Percentiles rank a stretch among this genome's conserved stretches.
Conservation (phyloP, 2,797 vertebrate species). For the Staurois parvus region DNA sequence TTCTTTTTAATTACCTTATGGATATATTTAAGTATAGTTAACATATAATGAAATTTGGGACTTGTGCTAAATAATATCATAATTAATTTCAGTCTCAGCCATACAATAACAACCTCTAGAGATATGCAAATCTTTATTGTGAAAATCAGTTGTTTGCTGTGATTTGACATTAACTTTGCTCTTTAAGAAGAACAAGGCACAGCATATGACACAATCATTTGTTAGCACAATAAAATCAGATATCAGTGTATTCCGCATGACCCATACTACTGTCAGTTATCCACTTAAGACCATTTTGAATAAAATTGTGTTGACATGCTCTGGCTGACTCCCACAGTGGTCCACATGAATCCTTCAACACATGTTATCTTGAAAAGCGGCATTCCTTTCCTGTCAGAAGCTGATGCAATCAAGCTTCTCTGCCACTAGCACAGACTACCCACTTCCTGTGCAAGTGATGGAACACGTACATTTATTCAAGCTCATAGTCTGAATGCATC, state of each 20-base stretch:
- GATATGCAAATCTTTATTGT: slow-evolving; percentile 11
- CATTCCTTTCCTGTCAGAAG: slow-evolving; percentile 48
- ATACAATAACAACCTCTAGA: not conserved
- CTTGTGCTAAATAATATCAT: slow-evolving; percentile 19
- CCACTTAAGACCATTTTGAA: slow-evolving; percentile 29
- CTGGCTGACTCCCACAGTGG: slow-evolving; percentile 35
- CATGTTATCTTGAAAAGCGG: slow-evolving; percentile 43
- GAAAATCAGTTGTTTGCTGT: slow-evolving; percentile 8
- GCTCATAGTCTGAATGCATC: slow-evolving; percentile 48
- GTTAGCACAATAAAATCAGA: slow-evolving; percentile 26
- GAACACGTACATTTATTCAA: slow-evolving; percentile 43
- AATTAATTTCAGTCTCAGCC: slow-evolving; percentile 2
- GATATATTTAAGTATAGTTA: slow-evolving; percentile 13
- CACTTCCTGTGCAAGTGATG: slow-evolving; percentile 38
- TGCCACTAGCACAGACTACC: slow-evolving; percentile 18
- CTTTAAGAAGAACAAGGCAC: slow-evolving; percentile 4
- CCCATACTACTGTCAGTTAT: slow-evolving; percentile 4
- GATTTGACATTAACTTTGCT: not conserved
- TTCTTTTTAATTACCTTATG: slow-evolving; percentile 39
- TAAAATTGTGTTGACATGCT: slow-evolving; percentile 43
- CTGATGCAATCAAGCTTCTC: slow-evolving; percentile 34
- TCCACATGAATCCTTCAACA: slow-evolving; percentile 53
- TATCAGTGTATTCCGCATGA: not conserved
- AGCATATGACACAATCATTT: not conserved
- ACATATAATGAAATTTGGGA: slow-evolving; percentile 3